Conservation (phyloP, 1,140 invertebrate genomes). For the Drosophila azteca region DNA sequence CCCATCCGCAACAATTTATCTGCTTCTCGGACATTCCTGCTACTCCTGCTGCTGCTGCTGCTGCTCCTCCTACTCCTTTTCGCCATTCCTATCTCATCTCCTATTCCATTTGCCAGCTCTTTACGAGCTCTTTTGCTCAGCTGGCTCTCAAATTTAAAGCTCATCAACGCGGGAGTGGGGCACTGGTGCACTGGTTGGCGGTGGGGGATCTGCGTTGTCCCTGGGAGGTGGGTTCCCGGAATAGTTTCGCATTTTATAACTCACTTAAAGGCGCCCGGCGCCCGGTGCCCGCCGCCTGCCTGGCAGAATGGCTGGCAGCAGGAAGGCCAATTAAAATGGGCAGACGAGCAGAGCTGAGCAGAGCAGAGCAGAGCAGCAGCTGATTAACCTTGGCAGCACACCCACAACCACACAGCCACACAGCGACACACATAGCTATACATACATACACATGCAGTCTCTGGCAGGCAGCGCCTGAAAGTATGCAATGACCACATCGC, state of each 20-base stretch:
- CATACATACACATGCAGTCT: constrained; percentile 22
- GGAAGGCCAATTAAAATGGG: constrained; percentile 76
- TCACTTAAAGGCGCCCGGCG: constrained; percentile 61
- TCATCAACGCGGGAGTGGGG: constrained; percentile 38
- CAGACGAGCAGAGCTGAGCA: constrained; percentile 38
- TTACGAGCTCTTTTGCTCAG: constrained; percentile 50
- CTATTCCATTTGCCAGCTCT: constrained; percentile 67
- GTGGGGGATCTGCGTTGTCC: background rate
- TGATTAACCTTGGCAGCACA: constrained; percentile 71
- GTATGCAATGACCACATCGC: constrained; percentile 68
- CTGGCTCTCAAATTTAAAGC: constrained; percentile 72
- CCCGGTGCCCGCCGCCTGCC: constrained; percentile 18
- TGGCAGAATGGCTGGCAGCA: constrained; percentile 32
- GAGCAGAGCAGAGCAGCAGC: constrained; percentile 45
- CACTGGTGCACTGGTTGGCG: background rate
- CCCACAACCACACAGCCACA: background rate
- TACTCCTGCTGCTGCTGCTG: background rate
- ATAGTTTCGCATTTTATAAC: constrained; percentile 79
- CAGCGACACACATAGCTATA: too few species aligned
- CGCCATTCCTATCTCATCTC: constrained; percentile 47
- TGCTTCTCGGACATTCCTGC: background rate
- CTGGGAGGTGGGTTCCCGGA: constrained; percentile 34
- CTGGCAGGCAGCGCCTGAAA: constrained; percentile 36
- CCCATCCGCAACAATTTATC: too few species aligned
- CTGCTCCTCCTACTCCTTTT: background rate